Conservation (phyloP, 37 sponge, comb jelly and placozoan species). For the Bolinopsis microptera region DNA sequence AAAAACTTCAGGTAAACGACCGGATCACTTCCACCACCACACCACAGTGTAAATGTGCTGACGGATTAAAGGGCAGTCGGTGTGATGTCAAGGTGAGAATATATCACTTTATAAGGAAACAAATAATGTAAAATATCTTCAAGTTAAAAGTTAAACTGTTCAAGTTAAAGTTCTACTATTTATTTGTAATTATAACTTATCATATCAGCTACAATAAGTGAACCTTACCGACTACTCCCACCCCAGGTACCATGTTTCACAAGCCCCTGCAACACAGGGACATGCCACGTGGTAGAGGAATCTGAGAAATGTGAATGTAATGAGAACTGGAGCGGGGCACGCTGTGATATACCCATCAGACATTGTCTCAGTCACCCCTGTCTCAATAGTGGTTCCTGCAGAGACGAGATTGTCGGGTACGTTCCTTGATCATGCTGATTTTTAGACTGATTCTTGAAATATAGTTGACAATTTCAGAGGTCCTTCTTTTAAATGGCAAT, state of each 20-base stretch:
- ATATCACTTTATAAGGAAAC: no score
- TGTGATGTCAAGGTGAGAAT: neutral
- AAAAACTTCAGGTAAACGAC: no score
- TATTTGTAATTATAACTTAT: no score
- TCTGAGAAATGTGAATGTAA: slow-evolving; percentile 25
- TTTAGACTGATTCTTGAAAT: no score
- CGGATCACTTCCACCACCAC: neutral
- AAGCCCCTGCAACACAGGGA: slow-evolving; percentile 7
- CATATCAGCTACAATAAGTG: no score
- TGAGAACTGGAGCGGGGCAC: neutral
- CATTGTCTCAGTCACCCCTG: neutral
- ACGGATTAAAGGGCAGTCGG: slow-evolving; percentile 16
- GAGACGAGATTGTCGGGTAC: slow-evolving; percentile 51
- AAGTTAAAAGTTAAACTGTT: no score
- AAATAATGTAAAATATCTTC: neutral
- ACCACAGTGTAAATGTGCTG: neutral
- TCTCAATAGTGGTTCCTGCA: slow-evolving; percentile 39
- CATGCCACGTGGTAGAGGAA: neutral
- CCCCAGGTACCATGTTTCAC: neutral
- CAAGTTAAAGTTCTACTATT: no score
- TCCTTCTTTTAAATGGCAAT: no score
- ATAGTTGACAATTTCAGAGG: no score
- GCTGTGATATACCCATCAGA: slow-evolving; percentile 19
- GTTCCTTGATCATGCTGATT: no score
- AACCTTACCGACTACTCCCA: no score